Evolutionary conservation across 2,888 invertebrate genomes (phyloP).

Genomic region (Metacarcinus magister): DNA sequence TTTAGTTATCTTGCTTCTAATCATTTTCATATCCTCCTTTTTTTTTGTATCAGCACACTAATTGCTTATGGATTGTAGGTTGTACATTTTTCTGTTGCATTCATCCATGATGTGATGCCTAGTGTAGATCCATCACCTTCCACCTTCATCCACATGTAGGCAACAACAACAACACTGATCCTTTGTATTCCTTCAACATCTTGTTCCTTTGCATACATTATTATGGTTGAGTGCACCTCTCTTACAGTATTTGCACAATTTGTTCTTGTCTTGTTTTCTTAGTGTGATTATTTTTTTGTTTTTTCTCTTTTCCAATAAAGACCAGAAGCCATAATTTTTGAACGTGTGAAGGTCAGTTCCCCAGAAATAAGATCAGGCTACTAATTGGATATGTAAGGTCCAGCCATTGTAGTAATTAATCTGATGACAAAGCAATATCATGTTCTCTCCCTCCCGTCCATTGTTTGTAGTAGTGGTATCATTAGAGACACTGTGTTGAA

Average conservation of each 20-base stretch:
- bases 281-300: background rate
- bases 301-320: background rate
- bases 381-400: slow-evolving; percentile 22
- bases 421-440: background rate
- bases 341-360: slow-evolving; percentile 11
- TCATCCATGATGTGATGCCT: background rate
- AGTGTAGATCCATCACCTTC: background rate
- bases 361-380: background rate
- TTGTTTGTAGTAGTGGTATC: slow-evolving; percentile 43
- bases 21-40: background rate
- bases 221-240: slow-evolving; percentile 9
- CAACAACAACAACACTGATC: background rate
- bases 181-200: slow-evolving; percentile 27
- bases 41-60: slow-evolving; percentile 47
- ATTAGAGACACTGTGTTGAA: background rate
- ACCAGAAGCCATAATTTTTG: slow-evolving; percentile 8
- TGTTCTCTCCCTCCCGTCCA: background rate
- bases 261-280: slow-evolving; percentile 31
- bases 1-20: slow-evolving; percentile 27
- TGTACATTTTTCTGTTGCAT: slow-evolving; percentile 19
- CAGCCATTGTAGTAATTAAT: background rate
- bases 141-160: slow-evolving; percentile 12
- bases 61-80: slow-evolving; percentile 38
- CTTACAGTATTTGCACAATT: slow-evolving; percentile 33
- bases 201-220: background rate